Percentiles rank a stretch among this genome's conserved stretches.
Evolutionary conservation across 2,888 invertebrate genomes (phyloP).

Genomic region (Buathra laborator): DNA sequence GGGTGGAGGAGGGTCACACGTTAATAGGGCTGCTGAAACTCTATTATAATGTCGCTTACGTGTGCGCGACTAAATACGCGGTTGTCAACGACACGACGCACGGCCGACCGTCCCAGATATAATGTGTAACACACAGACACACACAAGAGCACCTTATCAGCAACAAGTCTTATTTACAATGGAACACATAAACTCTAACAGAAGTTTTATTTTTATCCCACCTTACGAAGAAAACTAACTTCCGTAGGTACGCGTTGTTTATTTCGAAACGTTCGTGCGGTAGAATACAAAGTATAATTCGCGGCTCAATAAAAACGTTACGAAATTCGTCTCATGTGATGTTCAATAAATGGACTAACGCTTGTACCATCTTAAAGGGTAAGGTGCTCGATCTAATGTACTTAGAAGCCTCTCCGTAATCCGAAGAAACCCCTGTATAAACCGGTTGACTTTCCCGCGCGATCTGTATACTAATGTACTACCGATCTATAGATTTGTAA

Average conservation of each 20-base stretch:
- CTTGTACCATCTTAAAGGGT: conserved; percentile 74
- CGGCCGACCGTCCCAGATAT: conserved; percentile 15
- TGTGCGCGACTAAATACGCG: conserved; percentile 47
- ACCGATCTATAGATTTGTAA: conserved; percentile 24
- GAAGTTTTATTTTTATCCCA: conserved; percentile 3
- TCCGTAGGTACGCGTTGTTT: not conserved
- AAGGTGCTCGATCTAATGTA: conserved; percentile 78
- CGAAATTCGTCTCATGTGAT: conserved; percentile 17
- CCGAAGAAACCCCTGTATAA: conserved; percentile 79
- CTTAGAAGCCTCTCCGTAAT: conserved; percentile 82
- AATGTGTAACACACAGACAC: conserved; percentile 4
- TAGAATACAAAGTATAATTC: conserved; percentile 17
- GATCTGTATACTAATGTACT: conserved; percentile 57
- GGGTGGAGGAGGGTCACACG: conserved; percentile 24
- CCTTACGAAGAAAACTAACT: not conserved
- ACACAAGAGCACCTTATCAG: conserved; percentile 58
- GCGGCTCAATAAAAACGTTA: conserved; percentile 10
- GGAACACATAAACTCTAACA: conserved; percentile 42
- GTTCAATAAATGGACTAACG: conserved; percentile 48
- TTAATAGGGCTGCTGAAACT: conserved; percentile 62
- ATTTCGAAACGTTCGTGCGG: not conserved
- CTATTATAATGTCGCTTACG: conserved; percentile 60
- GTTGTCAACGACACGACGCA: conserved; percentile 51
- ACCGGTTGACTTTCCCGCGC: conserved; percentile 54
- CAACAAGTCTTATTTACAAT: conserved; percentile 57